Percentiles rank a stretch among this genome's conserved stretches.
phyloP scores from a whole-genome alignment of 1,140 invertebrate genomes.

The Papilio aristodemus region DNA sequence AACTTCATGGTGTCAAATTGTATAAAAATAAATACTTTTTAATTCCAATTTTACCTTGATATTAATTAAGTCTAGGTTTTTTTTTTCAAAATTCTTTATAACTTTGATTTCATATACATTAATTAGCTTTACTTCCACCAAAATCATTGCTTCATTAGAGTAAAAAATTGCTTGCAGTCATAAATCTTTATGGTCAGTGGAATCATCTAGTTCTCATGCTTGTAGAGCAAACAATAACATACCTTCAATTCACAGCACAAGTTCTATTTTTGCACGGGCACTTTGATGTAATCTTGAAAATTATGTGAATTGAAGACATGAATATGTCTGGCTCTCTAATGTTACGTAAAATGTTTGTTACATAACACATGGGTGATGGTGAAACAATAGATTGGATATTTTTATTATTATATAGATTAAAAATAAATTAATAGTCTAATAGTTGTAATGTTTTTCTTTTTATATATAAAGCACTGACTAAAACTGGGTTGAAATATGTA shows the following conservation, averaged over 20 bases:
- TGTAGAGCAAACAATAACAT: conserved; percentile 73
- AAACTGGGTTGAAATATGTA: no score
- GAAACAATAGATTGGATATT: neutral
- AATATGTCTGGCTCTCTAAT: conserved; percentile 75
- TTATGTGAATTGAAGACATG: conserved; percentile 75
- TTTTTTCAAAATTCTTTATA: neutral
- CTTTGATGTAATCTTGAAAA: conserved; percentile 38
- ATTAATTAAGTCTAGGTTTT: neutral
- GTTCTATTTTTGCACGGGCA: conserved; percentile 49
- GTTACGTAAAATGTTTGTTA: conserved; percentile 23
- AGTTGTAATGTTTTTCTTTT: no score
- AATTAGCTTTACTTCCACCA: neutral
- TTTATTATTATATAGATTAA: no score
- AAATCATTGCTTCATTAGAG: conserved; percentile 38
- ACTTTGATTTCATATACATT: neutral
- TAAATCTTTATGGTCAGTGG: conserved; percentile 44
- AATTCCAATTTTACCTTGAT: neutral
- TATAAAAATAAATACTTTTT: neutral
- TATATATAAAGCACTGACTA: no score
- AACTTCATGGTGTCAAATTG: neutral
- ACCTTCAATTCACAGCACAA: conserved; percentile 73
- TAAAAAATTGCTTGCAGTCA: conserved; percentile 34
- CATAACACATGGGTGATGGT: neutral
- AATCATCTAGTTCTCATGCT: conserved; percentile 67
- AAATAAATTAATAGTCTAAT: no score